Conservation (phyloP, 1,140 invertebrate species). For the Orchesella cincta region DNA sequence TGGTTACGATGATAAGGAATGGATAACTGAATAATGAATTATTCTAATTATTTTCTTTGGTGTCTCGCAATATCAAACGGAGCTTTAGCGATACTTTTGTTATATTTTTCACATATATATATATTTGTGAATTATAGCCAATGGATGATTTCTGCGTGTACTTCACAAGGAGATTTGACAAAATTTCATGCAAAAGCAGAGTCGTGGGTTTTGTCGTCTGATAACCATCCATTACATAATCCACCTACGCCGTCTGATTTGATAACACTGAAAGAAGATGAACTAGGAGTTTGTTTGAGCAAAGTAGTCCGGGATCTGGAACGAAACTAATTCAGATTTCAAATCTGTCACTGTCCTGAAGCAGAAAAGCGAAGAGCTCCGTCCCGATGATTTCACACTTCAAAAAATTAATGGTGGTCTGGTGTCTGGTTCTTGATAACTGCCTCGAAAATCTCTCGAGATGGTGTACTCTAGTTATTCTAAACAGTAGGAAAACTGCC, state of each 20-base stretch:
- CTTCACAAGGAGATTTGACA: conserved; percentile 8
- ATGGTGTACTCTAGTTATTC: no score
- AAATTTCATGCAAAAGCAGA: conserved; percentile 10
- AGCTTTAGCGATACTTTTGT: no score
- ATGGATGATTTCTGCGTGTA: conserved; percentile 22
- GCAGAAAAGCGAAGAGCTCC: neutral
- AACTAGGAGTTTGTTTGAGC: neutral
- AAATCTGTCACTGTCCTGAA: neutral
- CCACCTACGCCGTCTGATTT: no score
- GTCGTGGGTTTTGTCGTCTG: neutral
- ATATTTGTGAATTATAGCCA: conserved; percentile 11
- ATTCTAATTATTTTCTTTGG: no score
- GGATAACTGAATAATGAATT: neutral
- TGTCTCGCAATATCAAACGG: no score
- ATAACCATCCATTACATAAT: conserved; percentile 26
- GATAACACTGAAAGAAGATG: neutral
- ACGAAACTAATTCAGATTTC: neutral
- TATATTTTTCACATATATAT: neutral
- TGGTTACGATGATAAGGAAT: conserved; percentile 38
- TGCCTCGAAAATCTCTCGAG: no score
- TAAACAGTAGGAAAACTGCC: no score
- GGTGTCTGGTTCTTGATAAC: no score
- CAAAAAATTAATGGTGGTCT: no score
- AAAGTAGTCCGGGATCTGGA: no score
- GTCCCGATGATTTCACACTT: neutral